Percentiles rank a stretch among this genome's conserved stretches.
These are phyloP conservation scores for Ceratosolen solmsi DNA, from an alignment of 1,140 invertebrate species.

Conservation along the genomic window DNA sequence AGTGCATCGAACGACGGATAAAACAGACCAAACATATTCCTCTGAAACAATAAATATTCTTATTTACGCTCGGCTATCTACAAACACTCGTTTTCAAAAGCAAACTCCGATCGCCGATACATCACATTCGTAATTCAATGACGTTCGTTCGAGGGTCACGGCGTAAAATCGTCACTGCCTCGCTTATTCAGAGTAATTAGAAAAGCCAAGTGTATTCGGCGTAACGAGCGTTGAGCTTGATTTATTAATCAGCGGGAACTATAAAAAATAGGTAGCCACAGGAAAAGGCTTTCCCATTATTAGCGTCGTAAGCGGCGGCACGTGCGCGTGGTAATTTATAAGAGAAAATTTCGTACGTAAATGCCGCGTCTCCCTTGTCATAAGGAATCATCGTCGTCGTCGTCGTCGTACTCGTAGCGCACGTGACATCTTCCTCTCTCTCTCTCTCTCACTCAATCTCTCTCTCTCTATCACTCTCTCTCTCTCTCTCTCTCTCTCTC, in stretches of 20 bases:
- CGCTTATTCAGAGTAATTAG: too few relatives aligned
- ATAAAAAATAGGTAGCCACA: background rate
- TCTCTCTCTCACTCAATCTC: background rate
- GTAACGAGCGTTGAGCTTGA: background rate
- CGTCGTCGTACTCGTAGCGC: too few relatives aligned
- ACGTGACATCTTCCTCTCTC: background rate
- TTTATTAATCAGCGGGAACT: background rate
- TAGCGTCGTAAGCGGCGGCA: background rate
- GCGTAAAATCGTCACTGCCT: too few relatives aligned
- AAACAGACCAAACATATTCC: too few relatives aligned
- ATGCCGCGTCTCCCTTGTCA: background rate
- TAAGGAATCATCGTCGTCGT: too few relatives aligned
- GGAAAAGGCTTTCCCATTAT: slow-evolving; percentile 32
- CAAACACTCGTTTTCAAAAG: too few relatives aligned
- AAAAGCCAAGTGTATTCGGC: background rate
- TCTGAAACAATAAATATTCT: too few relatives aligned
- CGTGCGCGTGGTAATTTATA: slow-evolving; percentile 8
- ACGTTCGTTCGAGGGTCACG: too few relatives aligned
- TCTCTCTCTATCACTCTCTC: background rate
- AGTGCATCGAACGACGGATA: too few relatives aligned
- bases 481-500: background rate
- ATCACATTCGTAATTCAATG: too few relatives aligned
- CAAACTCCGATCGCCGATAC: too few relatives aligned
- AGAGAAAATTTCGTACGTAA: slow-evolving; percentile 15
- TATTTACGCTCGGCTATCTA: too few relatives aligned